Base-by-base conservation (phyloP, 2,888 invertebrate species). In the Fragum fragum region DNA sequence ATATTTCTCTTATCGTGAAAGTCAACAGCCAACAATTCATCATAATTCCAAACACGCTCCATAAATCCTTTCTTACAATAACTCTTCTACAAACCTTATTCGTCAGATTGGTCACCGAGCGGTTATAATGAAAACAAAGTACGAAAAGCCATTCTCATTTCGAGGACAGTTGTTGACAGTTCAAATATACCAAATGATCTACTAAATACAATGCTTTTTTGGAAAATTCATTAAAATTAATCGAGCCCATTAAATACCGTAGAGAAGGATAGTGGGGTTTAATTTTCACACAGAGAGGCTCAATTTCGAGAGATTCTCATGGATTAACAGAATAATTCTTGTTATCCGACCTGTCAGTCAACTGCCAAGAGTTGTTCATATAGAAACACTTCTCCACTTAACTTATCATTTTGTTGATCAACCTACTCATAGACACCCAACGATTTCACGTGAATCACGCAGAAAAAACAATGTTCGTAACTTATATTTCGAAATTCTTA, bases 261-360 rank as follows among this genome's bases (percentile, higher is more conserved):
- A 36, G 32, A 36, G 32, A 36, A 36, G 32, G 32, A 36, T 36
- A 36, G 32, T 36, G 3, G 3, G 32, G 32, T 36, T 36, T 36
- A 36, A 36, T 36, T 36, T 36, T 36, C 32, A 36, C 32, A 36
- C 32, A 36, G 26, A 21, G 57, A 57, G 47, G 63, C 39, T 74
- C 74, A 53, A 29, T 53, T 77, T 61, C 71, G 71, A 66, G 39
- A 29, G 55, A 79, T 76, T 71, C 79, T 70, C 70, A 47, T 18
- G 74, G 74, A 59, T 74, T 74, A 69, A 47, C 52, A 36, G 55
- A 59, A 61, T 61, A 70, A 39, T 39, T 18, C 39, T 29, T 55
- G 70, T 74, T 79, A 79, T 79, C 79, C 28, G 26, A n/a, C 26
- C 70, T 74, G 79, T 79, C 79, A 79, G 28, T 79, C 79, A 79